phyloP scores from a whole-genome alignment of 2,888 invertebrate genomes.

The Ecliptopera silaceata region DNA sequence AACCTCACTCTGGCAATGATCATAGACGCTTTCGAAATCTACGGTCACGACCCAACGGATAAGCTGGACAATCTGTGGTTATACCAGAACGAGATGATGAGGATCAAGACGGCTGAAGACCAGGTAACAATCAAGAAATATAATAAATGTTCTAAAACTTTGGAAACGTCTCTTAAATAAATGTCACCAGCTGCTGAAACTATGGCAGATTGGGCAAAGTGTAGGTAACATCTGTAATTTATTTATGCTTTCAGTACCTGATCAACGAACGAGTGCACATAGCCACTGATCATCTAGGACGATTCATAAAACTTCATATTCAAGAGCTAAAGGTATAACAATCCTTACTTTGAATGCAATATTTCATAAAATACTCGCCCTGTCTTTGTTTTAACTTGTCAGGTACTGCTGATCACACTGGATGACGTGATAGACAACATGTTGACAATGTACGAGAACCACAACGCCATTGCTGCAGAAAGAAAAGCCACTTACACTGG shows the following conservation, averaged over 20 bases:
- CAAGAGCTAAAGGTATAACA: slow-evolving; percentile 63
- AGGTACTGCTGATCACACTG: slow-evolving; percentile 72
- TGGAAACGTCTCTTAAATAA: not conserved
- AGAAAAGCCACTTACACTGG: slow-evolving; percentile 70
- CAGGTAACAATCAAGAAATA: slow-evolving; percentile 52
- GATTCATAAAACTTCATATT: slow-evolving; percentile 68
- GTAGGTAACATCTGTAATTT: not conserved
- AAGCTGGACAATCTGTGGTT: slow-evolving; percentile 73
- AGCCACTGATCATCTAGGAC: slow-evolving; percentile 69
- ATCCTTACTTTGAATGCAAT: too few relatives aligned
- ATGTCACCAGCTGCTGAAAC: too few relatives aligned
- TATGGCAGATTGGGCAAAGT: not conserved
- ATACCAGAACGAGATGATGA: slow-evolving; percentile 74
- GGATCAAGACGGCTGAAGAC: slow-evolving; percentile 72
- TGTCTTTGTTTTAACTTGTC: not conserved
- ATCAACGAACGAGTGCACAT: slow-evolving; percentile 74
- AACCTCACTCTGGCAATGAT: slow-evolving; percentile 77
- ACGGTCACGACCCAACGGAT: slow-evolving; percentile 77
- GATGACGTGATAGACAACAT: slow-evolving; percentile 77
- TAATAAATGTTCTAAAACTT: not conserved
- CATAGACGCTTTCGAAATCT: slow-evolving; percentile 77
- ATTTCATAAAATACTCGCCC: too few relatives aligned
- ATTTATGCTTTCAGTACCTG: slow-evolving; percentile 55
- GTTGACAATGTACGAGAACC: slow-evolving; percentile 78
- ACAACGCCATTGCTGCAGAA: slow-evolving; percentile 72